phyloP scores from a whole-genome alignment of 2,888 invertebrate genomes.

The Troides helena region DNA sequence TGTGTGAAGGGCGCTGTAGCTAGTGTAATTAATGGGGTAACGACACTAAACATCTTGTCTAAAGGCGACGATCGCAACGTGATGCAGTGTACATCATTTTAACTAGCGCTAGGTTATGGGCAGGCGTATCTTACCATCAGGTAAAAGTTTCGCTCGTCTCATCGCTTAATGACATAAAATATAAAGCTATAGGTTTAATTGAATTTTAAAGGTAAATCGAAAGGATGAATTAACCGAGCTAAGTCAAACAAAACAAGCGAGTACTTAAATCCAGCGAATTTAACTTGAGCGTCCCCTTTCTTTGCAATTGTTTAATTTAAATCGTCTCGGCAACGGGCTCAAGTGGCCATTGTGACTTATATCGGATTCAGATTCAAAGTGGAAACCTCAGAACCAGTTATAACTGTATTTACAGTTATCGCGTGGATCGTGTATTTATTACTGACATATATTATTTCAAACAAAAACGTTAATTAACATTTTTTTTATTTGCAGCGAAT shows the following conservation, averaged over 20 bases:
- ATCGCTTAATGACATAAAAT: too few species aligned
- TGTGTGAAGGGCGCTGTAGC: too few species aligned
- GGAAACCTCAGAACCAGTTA: slow-evolving; percentile 21
- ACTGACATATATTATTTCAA: not conserved
- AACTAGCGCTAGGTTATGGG: too few species aligned
- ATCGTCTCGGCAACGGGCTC: not conserved
- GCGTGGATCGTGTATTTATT: slow-evolving; percentile 1
- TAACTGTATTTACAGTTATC: slow-evolving; percentile 22
- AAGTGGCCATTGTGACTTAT: slow-evolving; percentile 7
- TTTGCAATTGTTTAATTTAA: slow-evolving; percentile 13
- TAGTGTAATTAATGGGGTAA: too few species aligned
- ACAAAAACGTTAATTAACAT: not conserved
- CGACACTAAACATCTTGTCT: too few species aligned
- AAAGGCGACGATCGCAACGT: too few species aligned
- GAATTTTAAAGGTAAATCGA: not conserved
- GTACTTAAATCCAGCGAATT: not conserved
- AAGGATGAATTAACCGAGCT: not conserved
- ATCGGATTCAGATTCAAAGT: slow-evolving; percentile 15
- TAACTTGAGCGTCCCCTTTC: not conserved
- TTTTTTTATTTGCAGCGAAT: not conserved
- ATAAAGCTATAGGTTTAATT: not conserved
- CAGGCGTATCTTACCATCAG: too few species aligned
- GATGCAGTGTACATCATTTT: too few species aligned
- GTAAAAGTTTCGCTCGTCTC: too few species aligned
- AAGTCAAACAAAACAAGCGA: not conserved